These are phyloP conservation scores for Zaprionus vittiger DNA, from an alignment of 1,140 invertebrate species.

Conservation along the genomic window DNA sequence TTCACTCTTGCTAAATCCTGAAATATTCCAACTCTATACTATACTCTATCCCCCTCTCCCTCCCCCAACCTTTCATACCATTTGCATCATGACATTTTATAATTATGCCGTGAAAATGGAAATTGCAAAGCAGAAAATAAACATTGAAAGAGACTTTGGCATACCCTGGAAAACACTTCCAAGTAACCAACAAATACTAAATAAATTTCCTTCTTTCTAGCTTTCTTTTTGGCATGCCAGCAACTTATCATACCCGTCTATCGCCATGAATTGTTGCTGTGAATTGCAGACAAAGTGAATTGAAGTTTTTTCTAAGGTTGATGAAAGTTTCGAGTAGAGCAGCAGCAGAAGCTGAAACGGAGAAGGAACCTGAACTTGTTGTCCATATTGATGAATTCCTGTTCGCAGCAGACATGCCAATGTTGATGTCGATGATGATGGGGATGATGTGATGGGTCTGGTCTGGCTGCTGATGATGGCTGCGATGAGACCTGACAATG, in stretches of 20 bases:
- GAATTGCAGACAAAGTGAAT: conserved; percentile 33
- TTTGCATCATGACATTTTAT: conserved; percentile 23
- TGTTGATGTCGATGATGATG: conserved; percentile 18
- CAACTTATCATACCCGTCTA: background rate
- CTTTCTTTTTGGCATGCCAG: background rate
- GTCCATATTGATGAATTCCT: conserved; percentile 55
- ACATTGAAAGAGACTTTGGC: background rate
- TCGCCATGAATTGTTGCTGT: background rate
- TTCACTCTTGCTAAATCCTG: background rate
- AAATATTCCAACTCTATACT: background rate
- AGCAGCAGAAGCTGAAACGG: background rate
- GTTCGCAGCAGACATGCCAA: conserved; percentile 52
- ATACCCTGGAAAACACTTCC: conserved; percentile 15
- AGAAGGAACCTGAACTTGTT: conserved; percentile 13
- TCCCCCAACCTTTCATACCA: no score
- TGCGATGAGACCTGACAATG: conserved; percentile 31
- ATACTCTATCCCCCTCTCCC: background rate
- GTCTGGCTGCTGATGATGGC: background rate
- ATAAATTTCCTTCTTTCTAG: background rate
- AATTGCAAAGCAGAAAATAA: conserved; percentile 19
- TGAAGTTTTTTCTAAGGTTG: conserved; percentile 41
- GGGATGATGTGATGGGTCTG: conserved; percentile 21
- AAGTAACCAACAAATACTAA: background rate
- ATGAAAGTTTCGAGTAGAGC: conserved; percentile 19
- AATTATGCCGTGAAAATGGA: conserved; percentile 42